Percentiles rank a stretch among this genome's conserved stretches.
These are phyloP conservation scores for Tridacna crocea DNA, from an alignment of 2,888 invertebrate genomes.

Conservation along the genomic window DNA sequence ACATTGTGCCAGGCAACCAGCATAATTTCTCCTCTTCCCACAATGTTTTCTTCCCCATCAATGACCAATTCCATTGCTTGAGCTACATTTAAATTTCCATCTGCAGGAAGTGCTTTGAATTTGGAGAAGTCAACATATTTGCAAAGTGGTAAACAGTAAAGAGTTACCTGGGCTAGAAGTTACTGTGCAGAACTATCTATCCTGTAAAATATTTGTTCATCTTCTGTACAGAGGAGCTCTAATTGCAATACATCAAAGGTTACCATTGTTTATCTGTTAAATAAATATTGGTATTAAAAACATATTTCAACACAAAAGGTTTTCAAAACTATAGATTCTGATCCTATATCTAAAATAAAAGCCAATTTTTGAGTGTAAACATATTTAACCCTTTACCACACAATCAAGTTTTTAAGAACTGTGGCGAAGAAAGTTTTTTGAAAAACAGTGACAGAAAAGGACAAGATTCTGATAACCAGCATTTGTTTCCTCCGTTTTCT, in stretches of 20 bases:
- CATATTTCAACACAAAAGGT: constrained; percentile 9
- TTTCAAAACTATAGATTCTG: not conserved
- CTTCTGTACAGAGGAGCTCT: not conserved
- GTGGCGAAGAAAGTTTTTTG: not conserved
- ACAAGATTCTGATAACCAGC: not conserved
- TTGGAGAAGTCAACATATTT: not conserved
- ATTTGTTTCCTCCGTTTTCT: not conserved
- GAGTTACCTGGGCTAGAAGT: not conserved
- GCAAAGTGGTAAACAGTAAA: not conserved
- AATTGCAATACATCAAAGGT: constrained; percentile 15
- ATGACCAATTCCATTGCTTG: not conserved
- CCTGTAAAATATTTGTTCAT: constrained; percentile 3
- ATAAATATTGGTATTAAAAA: constrained; percentile 14
- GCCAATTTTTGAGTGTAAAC: not conserved
- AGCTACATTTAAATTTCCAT: not conserved
- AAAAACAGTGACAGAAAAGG: not conserved
- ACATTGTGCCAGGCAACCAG: too few species aligned
- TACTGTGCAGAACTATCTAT: not conserved
- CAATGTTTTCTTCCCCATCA: not conserved
- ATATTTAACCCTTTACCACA: not conserved
- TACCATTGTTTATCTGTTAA: not conserved
- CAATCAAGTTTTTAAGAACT: not conserved
- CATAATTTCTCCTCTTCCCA: not conserved
- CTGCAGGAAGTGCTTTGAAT: not conserved
- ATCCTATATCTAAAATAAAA: not conserved